phyloP scores from a whole-genome alignment of 2,888 invertebrate species.

The Stenichneumon culpator region DNA sequence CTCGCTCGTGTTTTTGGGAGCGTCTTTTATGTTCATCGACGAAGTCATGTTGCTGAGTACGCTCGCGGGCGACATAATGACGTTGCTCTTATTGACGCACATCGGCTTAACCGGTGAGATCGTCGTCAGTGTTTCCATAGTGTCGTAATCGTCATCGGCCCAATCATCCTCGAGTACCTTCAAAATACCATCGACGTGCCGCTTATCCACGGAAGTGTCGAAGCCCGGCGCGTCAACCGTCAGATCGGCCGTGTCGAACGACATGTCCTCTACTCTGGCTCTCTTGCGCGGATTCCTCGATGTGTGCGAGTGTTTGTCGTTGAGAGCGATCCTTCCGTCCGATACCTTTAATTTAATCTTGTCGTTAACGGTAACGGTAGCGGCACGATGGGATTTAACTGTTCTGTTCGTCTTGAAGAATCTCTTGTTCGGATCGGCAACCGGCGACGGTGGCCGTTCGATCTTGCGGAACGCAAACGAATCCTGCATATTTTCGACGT shows the following conservation, averaged over 20 bases:
- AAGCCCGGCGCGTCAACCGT: constrained; percentile 80
- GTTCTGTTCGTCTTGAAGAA: constrained; percentile 85
- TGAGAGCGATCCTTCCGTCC: constrained; percentile 80
- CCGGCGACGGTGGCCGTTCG: constrained; percentile 53
- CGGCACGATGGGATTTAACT: constrained; percentile 73
- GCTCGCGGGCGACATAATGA: constrained; percentile 85
- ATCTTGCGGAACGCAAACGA: background rate
- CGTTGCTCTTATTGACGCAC: constrained; percentile 71
- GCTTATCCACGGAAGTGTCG: constrained; percentile 77
- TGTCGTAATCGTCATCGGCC: constrained; percentile 81
- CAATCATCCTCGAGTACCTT: constrained; percentile 83
- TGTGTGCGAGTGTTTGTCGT: constrained; percentile 55
- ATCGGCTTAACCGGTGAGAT: constrained; percentile 73
- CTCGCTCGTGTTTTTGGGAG: background rate
- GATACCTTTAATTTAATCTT: constrained; percentile 83
- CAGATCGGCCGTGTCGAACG: constrained; percentile 82
- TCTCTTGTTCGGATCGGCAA: constrained; percentile 80
- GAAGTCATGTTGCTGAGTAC: constrained; percentile 86
- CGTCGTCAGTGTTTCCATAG: constrained; percentile 72
- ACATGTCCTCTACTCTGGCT: constrained; percentile 70
- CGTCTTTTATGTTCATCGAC: constrained; percentile 86
- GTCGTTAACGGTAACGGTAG: constrained; percentile 82
- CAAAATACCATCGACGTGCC: constrained; percentile 79
- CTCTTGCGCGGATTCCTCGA: constrained; percentile 67
- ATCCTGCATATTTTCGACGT: background rate